A percentile compares a stretch with the other conserved stretches of the same genome.
phyloP scores from a whole-genome alignment of 2,888 invertebrate genomes.

The Limulus polyphemus region DNA sequence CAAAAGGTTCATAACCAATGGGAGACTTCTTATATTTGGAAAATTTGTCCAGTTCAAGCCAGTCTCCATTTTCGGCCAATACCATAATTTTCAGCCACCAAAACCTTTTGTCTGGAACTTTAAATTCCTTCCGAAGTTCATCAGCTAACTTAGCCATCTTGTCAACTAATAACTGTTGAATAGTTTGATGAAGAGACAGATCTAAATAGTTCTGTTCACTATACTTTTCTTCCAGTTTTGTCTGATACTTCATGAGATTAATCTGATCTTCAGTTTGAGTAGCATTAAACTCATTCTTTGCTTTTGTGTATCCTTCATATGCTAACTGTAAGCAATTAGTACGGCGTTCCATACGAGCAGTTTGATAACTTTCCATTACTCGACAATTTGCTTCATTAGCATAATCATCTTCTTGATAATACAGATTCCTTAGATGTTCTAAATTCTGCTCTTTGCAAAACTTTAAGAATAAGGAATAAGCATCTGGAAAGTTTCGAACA shows the following conservation, averaged over 20 bases:
- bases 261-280: conserved; percentile 37
- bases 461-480: conserved; percentile 42
- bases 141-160: conserved; percentile 72
- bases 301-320: conserved; percentile 52
- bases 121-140: conserved; percentile 70
- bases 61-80: conserved; percentile 56
- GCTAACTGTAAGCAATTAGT: conserved; percentile 45
- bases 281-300: conserved; percentile 60
- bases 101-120: conserved; percentile 78
- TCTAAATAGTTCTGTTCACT: conserved; percentile 49
- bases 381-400: conserved; percentile 68
- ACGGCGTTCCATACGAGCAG: conserved; percentile 37
- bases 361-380: conserved; percentile 60
- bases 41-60: conserved; percentile 77
- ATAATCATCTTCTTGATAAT: conserved; percentile 81
- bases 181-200: conserved; percentile 72
- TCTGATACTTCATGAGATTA: conserved; percentile 36
- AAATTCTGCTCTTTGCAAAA: conserved; percentile 64
- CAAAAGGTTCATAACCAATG: conserved; percentile 85
- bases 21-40: conserved; percentile 82
- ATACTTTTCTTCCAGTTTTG: conserved; percentile 52
- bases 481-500: conserved; percentile 58
- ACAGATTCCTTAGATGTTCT: conserved; percentile 67
- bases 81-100: conserved; percentile 81
- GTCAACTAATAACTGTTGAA: conserved; percentile 53